Evolutionary conservation across 1,140 invertebrate genomes (phyloP), one percentile per base, ranked within the genome.

Genomic region (Copidosoma floridanum): DNA sequence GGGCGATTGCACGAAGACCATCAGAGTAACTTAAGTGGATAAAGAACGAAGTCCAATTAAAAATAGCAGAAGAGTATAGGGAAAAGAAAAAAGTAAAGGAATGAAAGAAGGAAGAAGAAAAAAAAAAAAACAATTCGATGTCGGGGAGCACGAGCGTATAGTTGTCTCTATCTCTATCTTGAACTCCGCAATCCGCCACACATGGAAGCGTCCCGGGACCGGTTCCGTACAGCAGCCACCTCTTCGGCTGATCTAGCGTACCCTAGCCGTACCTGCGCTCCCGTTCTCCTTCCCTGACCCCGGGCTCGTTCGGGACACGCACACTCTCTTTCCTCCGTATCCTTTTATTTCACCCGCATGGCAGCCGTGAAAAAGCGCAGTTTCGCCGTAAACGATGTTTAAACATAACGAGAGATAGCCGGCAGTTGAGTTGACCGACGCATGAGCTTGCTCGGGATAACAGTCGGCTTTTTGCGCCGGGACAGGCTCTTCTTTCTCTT

Each of bases 201-300:
- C 29, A 62, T 62, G 60, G 54, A 62, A 62, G 57, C 57, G 48
- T 52, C 54, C 54, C 38, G 54, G 40, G 60, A 62, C 60, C 60
- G 60, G 60, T 61, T 61, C 43, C 11, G 24, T 41, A n/a, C n/a
- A n/a, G n/a, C n/a, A 18, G 46, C 47, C 37, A n/a, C 32, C 44
- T 40, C 1, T 27, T 38, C 27, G 26, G n/a, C 35, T 2, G 16
- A 8, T 10, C 29, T 18, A 27, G 23, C 38, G 32, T 35, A 27
- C 5, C 46, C 11, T 7, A 23, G 46, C 23, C 46, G 23, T 26
- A 16, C 37, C 47, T 50, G 16, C n/a, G 21, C 24, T 2, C 46
- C 16, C n/a, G n/a, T 12, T 4, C 24, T 2, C 24, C 1, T 8
- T 16, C 27, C 20, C 38, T 40, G 24, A 18, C 10, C 23, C 27